Conservation (phyloP, 2,797 vertebrate genomes). For the Malacoctenus gilli region DNA sequence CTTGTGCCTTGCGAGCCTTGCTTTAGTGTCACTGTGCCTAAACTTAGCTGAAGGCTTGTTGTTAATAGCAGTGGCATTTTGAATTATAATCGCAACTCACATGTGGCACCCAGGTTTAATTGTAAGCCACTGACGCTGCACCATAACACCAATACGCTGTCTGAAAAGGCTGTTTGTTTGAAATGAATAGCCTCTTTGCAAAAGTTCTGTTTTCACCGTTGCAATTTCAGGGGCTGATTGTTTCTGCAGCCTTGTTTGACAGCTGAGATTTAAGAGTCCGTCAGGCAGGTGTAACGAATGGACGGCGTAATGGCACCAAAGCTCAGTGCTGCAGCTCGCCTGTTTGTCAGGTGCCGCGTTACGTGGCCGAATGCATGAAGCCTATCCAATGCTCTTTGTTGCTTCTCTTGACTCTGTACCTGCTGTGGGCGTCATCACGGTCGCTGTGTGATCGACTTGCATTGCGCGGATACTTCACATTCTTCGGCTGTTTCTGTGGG, state of each 20-base stretch:
- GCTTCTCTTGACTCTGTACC: not conserved
- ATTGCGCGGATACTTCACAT: constrained; percentile 18
- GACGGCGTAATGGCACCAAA: constrained; percentile 17
- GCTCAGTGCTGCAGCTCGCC: constrained; percentile 6
- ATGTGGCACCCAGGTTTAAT: constrained; percentile 2
- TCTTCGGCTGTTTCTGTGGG: constrained; percentile 23
- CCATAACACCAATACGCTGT: not conserved
- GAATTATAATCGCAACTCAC: not conserved
- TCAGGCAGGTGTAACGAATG: constrained; percentile 38
- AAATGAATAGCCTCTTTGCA: constrained; percentile 25
- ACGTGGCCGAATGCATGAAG: not conserved
- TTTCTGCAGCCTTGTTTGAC: constrained; percentile 30
- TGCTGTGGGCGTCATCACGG: not conserved
- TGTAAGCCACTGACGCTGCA: constrained; percentile 5
- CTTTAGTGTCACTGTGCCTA: too few species aligned
- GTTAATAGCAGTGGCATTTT: not conserved
- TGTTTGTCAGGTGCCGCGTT: not conserved
- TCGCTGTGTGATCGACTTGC: constrained; percentile 1
- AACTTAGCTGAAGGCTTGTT: too few species aligned
- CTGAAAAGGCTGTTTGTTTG: constrained; percentile 8
- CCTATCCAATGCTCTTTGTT: not conserved
- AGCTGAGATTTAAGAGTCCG: constrained; percentile 30
- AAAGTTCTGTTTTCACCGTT: constrained; percentile 33
- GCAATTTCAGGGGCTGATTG: constrained; percentile 17
- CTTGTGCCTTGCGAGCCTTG: too few species aligned